Percentiles rank a stretch among this genome's conserved stretches.
phyloP scores from a whole-genome alignment of 1,140 invertebrate genomes.

The Drosophila kurseongensis region DNA sequence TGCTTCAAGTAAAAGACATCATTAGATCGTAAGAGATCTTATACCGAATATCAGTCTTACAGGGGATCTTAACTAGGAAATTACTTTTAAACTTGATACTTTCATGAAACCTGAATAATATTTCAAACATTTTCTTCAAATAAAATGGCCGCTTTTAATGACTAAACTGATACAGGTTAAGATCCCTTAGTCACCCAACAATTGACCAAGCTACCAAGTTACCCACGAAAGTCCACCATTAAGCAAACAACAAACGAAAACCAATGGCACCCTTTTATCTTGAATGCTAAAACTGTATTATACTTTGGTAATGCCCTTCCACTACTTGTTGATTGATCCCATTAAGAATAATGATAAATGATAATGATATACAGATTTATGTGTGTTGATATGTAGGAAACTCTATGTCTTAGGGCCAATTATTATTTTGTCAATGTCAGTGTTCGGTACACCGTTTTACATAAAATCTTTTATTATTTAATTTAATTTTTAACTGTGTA shows the following conservation, averaged over 20 bases:
- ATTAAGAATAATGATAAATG: constrained; percentile 34
- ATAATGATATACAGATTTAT: constrained; percentile 13
- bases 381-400: constrained; percentile 38
- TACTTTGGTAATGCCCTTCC: constrained; percentile 70
- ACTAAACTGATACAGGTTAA: constrained; percentile 29
- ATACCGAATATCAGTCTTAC: constrained; percentile 25
- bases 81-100: background rate
- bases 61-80: background rate
- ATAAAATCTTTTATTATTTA: constrained; percentile 65
- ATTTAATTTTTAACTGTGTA: constrained; percentile 79
- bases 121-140: background rate
- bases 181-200: constrained; percentile 34
- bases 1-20: constrained; percentile 31
- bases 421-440: constrained; percentile 53
- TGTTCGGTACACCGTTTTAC: constrained; percentile 51
- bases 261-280: constrained; percentile 45
- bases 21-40: constrained; percentile 28
- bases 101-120: background rate
- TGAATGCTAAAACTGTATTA: constrained; percentile 54
- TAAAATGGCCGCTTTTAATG: constrained; percentile 7
- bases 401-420: constrained; percentile 59
- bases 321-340: constrained; percentile 61
- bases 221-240: constrained; percentile 57
- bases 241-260: constrained; percentile 16
- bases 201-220: constrained; percentile 77